Percentiles rank a stretch among this genome's conserved stretches.
These are phyloP conservation scores for Chalcis sispes DNA, from an alignment of 2,888 invertebrate genomes.

Conservation along the genomic window DNA sequence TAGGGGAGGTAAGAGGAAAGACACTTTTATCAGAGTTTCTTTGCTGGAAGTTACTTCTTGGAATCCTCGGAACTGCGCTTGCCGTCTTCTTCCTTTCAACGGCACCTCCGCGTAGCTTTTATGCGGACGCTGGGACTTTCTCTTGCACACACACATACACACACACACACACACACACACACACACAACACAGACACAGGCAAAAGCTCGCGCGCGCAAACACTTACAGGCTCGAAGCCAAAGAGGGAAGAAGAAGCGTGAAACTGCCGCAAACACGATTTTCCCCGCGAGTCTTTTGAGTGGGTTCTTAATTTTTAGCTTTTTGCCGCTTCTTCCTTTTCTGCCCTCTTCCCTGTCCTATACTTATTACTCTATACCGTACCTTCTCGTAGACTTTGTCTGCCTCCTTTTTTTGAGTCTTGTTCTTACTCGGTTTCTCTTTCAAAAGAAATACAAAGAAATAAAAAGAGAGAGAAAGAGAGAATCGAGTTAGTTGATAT, in stretches of 20 bases:
- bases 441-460: too few species aligned
- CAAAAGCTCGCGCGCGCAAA: background rate
- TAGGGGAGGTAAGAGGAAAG: conserved; percentile 28
- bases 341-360: background rate
- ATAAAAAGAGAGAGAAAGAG: too few species aligned
- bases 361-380: too few species aligned
- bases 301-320: conserved; percentile 44
- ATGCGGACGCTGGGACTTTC: background rate
- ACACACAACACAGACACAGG: too few species aligned
- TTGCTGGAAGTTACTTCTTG: conserved; percentile 31
- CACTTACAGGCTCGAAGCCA: conserved; percentile 8
- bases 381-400: too few species aligned
- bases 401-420: too few species aligned
- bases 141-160: background rate
- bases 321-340: background rate
- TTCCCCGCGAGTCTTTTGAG: conserved; percentile 48
- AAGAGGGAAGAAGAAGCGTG: conserved; percentile 51
- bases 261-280: conserved; percentile 57
- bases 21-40: conserved; percentile 60
- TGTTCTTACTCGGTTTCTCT: too few species aligned
- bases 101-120: conserved; percentile 12
- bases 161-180: too few species aligned
- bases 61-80: conserved; percentile 24
- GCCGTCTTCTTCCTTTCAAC: conserved; percentile 36
- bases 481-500: too few species aligned